phyloP scores from a whole-genome alignment of 2,888 invertebrate genomes.

The Nephrotoma appendiculata region DNA sequence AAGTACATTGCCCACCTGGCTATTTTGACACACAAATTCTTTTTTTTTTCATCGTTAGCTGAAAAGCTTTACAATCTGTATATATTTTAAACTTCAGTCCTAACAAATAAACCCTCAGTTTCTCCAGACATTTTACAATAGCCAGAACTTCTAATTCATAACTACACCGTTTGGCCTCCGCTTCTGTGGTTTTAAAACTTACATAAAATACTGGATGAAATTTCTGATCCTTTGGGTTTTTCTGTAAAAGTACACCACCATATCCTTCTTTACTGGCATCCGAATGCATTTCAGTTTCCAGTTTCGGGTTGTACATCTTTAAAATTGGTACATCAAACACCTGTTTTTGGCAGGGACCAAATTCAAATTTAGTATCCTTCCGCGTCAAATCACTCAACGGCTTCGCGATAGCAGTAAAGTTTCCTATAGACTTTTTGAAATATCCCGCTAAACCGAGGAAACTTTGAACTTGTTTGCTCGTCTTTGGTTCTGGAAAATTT shows the following conservation, averaged over 20 bases:
- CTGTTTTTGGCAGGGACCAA: too few relatives aligned
- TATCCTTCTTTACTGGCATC: not conserved
- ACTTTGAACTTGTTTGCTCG: not conserved
- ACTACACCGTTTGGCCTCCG: not conserved
- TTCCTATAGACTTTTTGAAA: not conserved
- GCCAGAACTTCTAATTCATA: not conserved
- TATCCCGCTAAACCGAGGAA: too few relatives aligned
- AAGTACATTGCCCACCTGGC: not conserved
- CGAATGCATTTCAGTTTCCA: not conserved
- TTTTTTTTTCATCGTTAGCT: too few relatives aligned
- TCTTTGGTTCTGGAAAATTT: not conserved
- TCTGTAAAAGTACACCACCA: not conserved
- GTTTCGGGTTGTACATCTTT: too few relatives aligned
- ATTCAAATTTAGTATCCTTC: not conserved
- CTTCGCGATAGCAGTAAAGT: not conserved
- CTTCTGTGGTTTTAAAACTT: not conserved
- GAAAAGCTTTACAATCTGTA: too few relatives aligned
- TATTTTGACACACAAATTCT: not conserved
- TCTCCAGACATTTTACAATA: not conserved
- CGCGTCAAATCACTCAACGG: not conserved
- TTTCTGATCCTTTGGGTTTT: not conserved
- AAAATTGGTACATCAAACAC: too few relatives aligned
- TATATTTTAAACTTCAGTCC: not conserved
- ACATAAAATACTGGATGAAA: not conserved
- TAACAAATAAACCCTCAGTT: not conserved